These are phyloP conservation scores for Piaya cayana DNA, from an alignment of 2,113 vertebrate genomes.

Conservation along the genomic window DNA sequence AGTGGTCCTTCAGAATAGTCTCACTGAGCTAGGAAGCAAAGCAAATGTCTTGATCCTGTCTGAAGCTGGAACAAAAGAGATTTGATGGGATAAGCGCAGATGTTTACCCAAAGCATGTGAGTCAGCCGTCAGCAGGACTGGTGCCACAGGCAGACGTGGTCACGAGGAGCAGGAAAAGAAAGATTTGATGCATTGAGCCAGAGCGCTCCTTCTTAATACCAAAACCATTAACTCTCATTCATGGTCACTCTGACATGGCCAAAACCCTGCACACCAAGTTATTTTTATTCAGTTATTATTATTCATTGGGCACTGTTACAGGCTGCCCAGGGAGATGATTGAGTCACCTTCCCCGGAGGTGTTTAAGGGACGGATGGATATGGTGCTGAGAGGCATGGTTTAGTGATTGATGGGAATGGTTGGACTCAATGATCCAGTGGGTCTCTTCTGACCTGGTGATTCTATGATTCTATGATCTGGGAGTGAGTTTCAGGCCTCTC, in stretches of 20 bases:
- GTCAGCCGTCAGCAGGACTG: not conserved
- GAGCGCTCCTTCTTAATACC: not conserved
- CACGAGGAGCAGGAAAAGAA: not conserved
- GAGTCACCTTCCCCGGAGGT: no score
- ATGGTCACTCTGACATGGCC: not conserved
- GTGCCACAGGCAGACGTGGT: not conserved
- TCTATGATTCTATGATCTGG: no score
- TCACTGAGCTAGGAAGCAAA: not conserved
- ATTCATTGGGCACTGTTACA: no score
- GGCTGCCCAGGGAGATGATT: no score
- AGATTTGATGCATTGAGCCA: not conserved
- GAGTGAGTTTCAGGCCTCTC: not conserved
- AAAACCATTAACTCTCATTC: not conserved
- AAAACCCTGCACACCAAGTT: not conserved
- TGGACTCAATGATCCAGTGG: no score
- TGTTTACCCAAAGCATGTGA: not conserved
- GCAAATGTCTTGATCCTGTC: not conserved
- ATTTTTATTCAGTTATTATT: no score
- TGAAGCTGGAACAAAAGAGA: not conserved
- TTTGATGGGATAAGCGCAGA: not conserved
- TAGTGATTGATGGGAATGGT: no score
- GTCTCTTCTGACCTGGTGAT: no score
- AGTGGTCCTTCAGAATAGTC: not conserved
- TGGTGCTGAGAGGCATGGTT: no score
- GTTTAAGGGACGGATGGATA: no score